Percentiles rank a stretch among this genome's conserved stretches.
These are phyloP conservation scores for Pogonocherus hispidulus DNA, from an alignment of 2,888 invertebrate species.

Conservation along the genomic window DNA sequence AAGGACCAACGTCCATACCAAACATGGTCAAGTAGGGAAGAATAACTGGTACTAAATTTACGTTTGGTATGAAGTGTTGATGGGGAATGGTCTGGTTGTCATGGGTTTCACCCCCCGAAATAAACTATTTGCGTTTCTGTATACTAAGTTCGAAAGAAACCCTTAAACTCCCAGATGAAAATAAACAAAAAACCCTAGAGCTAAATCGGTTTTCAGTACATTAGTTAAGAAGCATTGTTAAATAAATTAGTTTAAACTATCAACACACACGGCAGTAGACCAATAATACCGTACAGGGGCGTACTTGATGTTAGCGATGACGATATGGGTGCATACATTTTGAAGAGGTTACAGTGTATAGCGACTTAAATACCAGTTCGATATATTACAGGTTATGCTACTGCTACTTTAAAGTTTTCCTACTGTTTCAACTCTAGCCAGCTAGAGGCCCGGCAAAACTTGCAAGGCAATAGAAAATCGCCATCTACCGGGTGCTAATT, in stretches of 20 bases:
- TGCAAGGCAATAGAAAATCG: slow-evolving; percentile 38
- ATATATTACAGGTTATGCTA: slow-evolving; percentile 49
- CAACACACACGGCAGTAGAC: slow-evolving; percentile 67
- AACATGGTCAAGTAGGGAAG: no score
- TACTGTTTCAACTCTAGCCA: slow-evolving; percentile 42
- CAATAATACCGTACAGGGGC: slow-evolving; percentile 40
- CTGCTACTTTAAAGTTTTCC: slow-evolving; percentile 44
- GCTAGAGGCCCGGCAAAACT: slow-evolving; percentile 39
- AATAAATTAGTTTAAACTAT: slow-evolving; percentile 60
- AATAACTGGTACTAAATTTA: not conserved
- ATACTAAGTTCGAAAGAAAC: slow-evolving; percentile 32
- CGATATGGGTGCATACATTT: slow-evolving; percentile 36
- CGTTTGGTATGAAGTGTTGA: slow-evolving; percentile 18
- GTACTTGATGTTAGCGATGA: slow-evolving; percentile 43
- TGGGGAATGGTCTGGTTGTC: slow-evolving; percentile 23
- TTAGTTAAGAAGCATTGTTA: slow-evolving; percentile 56
- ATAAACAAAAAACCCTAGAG: slow-evolving; percentile 34
- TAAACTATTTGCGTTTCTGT: slow-evolving; percentile 1
- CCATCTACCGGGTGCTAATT: slow-evolving; percentile 25
- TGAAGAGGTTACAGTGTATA: slow-evolving; percentile 30
- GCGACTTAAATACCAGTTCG: slow-evolving; percentile 29
- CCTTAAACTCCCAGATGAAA: slow-evolving; percentile 33
- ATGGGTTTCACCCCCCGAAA: slow-evolving; percentile 31
- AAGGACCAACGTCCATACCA: slow-evolving; percentile 5
- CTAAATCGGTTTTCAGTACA: slow-evolving; percentile 43